Evolutionary conservation across 2,888 invertebrate species (phyloP), one percentile per base, ranked within the genome.

Genomic region (Sipunculus nudus): DNA sequence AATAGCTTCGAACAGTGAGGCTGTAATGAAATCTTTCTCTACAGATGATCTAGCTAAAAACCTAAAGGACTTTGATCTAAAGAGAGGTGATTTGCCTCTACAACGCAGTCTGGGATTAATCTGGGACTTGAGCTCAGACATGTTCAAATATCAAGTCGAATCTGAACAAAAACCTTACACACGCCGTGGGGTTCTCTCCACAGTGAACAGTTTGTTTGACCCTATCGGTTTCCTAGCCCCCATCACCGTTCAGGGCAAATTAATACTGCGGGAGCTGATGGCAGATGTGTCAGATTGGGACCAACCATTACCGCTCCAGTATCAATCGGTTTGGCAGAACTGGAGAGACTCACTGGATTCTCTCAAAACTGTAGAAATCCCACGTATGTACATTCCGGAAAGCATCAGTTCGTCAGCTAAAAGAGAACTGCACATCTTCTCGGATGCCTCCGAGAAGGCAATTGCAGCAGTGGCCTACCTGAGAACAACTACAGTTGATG

Each of bases 1-100:
- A 43, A 64, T 71, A 16, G 65, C 67, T 2, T 69, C 69, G 2
- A 71, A 72, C 55, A 47, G 25, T 21, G 38, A 50, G n/a, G 53
- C 60, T 19, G 64, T 71, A 13, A 50, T 72, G 59, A 49, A 57
- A n/a, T 54, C 59, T 21, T 68, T 73, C 41, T 55, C 63, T 2
- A 2, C 38, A 21, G 58, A 65, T 2, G 68, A 73, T 32, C 59
- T 65, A 26, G 63, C 54, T 1, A 66, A 66, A 10, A 57, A 64
- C n/a, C 50, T 70, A 8, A 65, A 59, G 23, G 47, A 46, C 23
- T 49, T 73, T 0, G 56, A 72, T 41, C 48, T 72, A 21, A 6
- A 10, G 5, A 35, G 10, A 1, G 55, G 54, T n/a, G 26, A 38
- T 23, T 46, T 47, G 35, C 54, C 38, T 13, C 19, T 31, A 29